These are phyloP conservation scores for Busarellus nigricollis DNA, from an alignment of 2,797 vertebrate genomes.

Conservation along the genomic window DNA sequence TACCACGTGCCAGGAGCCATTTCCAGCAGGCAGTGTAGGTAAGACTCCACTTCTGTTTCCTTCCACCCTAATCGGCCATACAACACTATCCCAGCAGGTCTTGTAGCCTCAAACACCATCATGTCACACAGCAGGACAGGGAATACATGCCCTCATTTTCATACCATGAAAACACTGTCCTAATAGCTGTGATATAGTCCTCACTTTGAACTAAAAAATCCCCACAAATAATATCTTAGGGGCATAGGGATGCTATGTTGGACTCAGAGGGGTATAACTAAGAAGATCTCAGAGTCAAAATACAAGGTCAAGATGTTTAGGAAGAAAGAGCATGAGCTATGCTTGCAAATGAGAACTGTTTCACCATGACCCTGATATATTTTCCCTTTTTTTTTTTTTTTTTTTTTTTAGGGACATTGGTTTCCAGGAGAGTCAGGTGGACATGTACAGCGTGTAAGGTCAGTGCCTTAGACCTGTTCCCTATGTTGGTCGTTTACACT, in stretches of 20 bases:
- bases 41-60: not conserved
- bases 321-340: not conserved
- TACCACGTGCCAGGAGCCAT: not conserved
- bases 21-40: not conserved
- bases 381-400: not conserved
- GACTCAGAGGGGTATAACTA: not conserved
- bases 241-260: not conserved
- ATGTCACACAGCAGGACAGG: not conserved
- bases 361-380: not conserved
- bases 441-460: not conserved
- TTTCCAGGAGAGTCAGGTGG: not conserved
- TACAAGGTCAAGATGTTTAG: not conserved
- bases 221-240: not conserved
- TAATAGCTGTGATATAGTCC: not conserved
- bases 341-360: not conserved
- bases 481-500: accelerated
- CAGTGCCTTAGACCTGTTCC: not conserved
- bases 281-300: not conserved
- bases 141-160: not conserved
- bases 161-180: not conserved
- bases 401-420: not conserved
- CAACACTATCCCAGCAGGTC: not conserved
- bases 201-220: not conserved
- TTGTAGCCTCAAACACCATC: not conserved
- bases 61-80: accelerated